A percentile compares a stretch with the other conserved stretches of the same genome.
phyloP scores from a whole-genome alignment of 2,113 vertebrate genomes.

The Tympanuchus pallidicinctus region DNA sequence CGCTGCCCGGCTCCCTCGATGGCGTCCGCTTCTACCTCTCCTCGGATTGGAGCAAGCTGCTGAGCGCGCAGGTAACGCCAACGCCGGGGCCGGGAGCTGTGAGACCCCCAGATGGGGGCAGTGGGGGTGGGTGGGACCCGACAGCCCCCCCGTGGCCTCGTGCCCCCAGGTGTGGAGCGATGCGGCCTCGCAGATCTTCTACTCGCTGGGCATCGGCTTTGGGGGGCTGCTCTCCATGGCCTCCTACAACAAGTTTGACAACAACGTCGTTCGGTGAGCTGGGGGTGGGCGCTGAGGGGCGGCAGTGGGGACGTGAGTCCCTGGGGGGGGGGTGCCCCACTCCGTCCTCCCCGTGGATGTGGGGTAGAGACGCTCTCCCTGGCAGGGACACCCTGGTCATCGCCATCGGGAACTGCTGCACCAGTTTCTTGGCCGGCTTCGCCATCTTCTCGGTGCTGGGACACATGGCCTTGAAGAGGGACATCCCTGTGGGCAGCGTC shows the following conservation, averaged over 20 bases:
- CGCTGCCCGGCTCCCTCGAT: constrained; percentile 85
- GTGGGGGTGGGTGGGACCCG: neutral
- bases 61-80: constrained; percentile 86
- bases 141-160: neutral
- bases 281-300: fast-evolving
- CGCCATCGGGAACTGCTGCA: constrained; percentile 89
- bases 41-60: constrained; percentile 91
- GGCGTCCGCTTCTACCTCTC: constrained; percentile 93
- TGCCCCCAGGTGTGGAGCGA: constrained; percentile 91
- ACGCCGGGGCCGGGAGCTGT: fast-evolving
- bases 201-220: constrained; percentile 91
- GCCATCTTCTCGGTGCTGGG: constrained; percentile 95
- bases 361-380: neutral
- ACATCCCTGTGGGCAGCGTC: constrained; percentile 86
- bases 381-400: constrained; percentile 93
- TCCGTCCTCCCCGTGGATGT: neutral
- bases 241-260: constrained; percentile 93
- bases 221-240: constrained; percentile 94
- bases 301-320: fast-evolving
- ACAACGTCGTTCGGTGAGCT: constrained; percentile 75
- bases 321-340: fast-evolving
- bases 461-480: constrained; percentile 86
- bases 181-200: constrained; percentile 93
- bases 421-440: constrained; percentile 91
- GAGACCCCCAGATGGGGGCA: fast-evolving